Evolutionary conservation across 2,797 vertebrate species (phyloP), one percentile per base, ranked within the genome.

Genomic region (Propithecus deckenii): DNA sequence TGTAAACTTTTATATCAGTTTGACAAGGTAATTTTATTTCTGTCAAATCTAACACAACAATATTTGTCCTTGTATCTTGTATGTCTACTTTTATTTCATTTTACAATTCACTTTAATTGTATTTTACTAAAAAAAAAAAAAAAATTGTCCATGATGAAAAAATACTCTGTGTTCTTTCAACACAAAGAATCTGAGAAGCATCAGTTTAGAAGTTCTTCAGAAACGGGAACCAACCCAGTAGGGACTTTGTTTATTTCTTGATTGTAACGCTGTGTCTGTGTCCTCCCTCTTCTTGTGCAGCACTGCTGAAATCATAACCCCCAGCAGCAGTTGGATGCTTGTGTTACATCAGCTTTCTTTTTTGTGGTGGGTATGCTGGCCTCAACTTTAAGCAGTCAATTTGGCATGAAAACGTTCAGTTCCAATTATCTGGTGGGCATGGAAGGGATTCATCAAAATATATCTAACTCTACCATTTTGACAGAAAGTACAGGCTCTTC

Each of bases 1-100:
- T 55, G 30, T 23, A 86, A 83, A 79, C 12, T 75, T 88, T 92
- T 48, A 30, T 50, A 50, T 87, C 30, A 52, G 38, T 83, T 76
- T 94, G 67, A 92, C 50, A 87, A 93, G 61, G n/a, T 41, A 61
- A 86, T 94, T 96, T 94, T 41, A 59, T 94, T 95, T 88, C 93
- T 59, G 0, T 94, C 41, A 88, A 78, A 76, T 67, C 78, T 89
- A 92, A 57, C n/a, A 75, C 12, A 88, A 43, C 22, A 69, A 59
- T 89, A 89, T 43, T 23, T 89, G 86, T 38, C 38, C 59, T 91
- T 89, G 17, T 50, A 86, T 86, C 94, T 95, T 92, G 1, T 52
- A 61, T 65, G 22, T 74, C 43, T 94, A 30, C 52, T 97, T 97
- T 69, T 71, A 94, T 91, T 89, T 93, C 23, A 83, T 81, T 95